A percentile compares a stretch with the other conserved stretches of the same genome.
Evolutionary conservation across 1,140 invertebrate species (phyloP).

Genomic region (Odontomachus brunneus): DNA sequence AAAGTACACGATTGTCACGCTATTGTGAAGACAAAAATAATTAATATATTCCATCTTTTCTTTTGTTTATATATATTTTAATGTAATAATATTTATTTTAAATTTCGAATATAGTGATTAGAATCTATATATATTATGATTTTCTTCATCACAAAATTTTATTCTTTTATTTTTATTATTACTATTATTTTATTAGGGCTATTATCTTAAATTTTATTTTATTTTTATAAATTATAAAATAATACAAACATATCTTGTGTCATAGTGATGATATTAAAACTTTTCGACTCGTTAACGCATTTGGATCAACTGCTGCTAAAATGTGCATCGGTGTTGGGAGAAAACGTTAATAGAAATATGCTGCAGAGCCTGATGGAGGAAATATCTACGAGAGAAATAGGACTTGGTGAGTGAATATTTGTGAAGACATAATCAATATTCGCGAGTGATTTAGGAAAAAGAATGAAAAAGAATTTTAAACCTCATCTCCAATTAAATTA

Average conservation of each 20-base stretch:
- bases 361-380: constrained; percentile 85
- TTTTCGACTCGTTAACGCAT: constrained; percentile 87
- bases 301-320: constrained; percentile 88
- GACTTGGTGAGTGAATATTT: constrained; percentile 79
- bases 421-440: constrained; percentile 19
- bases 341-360: constrained; percentile 86
- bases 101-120: not conserved
- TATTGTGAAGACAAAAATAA: too few species aligned
- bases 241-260: not conserved
- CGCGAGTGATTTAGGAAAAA: not conserved
- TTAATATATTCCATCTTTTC: too few species aligned
- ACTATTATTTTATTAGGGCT: too few species aligned
- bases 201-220: too few species aligned
- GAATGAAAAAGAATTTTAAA: not conserved
- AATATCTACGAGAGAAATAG: constrained; percentile 82
- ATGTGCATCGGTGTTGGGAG: constrained; percentile 87
- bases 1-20: too few species aligned
- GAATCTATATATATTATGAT: too few species aligned
- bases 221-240: too few species aligned
- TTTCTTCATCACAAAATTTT: too few species aligned
- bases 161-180: too few species aligned
- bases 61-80: not conserved
- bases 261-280: constrained; percentile 86
- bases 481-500: too few species aligned
- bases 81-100: constrained; percentile 20